Evolutionary conservation across 2,888 invertebrate species (phyloP).

Genomic region (Nomada lathburiana): DNA sequence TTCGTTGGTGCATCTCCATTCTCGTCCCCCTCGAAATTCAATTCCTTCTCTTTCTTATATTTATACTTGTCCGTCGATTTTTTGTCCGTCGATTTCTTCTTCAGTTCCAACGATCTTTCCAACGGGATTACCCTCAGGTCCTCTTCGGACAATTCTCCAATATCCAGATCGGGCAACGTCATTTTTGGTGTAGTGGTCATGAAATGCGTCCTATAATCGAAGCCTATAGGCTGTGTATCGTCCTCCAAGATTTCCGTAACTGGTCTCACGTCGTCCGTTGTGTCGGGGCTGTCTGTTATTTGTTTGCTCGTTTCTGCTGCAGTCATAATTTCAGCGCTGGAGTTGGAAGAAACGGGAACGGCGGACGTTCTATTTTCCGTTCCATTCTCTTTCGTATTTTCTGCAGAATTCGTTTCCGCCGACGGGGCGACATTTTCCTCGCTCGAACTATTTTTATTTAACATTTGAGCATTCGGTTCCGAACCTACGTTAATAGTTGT

Average conservation of each 20-base stretch:
- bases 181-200: constrained; percentile 67
- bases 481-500: not conserved
- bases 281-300: constrained; percentile 27
- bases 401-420: not conserved
- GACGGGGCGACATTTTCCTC: constrained; percentile 11
- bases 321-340: constrained; percentile 14
- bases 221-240: constrained; percentile 72
- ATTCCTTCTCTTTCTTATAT: constrained; percentile 72
- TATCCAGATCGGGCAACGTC: constrained; percentile 45
- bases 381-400: constrained; percentile 11
- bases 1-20: constrained; percentile 57
- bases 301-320: constrained; percentile 28
- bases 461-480: not conserved
- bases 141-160: constrained; percentile 73
- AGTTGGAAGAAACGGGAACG: constrained; percentile 19
- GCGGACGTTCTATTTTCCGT: constrained; percentile 26
- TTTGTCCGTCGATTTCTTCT: constrained; percentile 68
- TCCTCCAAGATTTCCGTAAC: constrained; percentile 79
- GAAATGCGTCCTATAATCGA: constrained; percentile 75
- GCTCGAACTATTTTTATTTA: not conserved
- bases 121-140: constrained; percentile 78
- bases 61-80: constrained; percentile 68
- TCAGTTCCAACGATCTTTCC: constrained; percentile 59
- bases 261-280: constrained; percentile 77
- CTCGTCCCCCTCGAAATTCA: constrained; percentile 60